phyloP scores from a whole-genome alignment of 2,888 invertebrate genomes.

The Amitus sp. region DNA sequence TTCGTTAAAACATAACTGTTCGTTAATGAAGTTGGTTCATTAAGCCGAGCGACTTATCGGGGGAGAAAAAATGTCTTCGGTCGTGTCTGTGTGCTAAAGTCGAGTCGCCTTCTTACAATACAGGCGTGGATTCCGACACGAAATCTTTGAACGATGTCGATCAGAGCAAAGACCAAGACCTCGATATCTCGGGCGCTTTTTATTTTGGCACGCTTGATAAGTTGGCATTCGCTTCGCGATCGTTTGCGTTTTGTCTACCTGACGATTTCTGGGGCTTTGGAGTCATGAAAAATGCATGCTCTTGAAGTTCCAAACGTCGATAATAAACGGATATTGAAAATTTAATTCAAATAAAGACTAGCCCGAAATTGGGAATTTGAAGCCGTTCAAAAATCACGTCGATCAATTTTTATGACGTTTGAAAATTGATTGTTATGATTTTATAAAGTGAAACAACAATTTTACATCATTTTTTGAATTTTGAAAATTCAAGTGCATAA shows the following conservation, averaged over 20 bases:
- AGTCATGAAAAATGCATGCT: too few relatives aligned
- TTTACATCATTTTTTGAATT: too few relatives aligned
- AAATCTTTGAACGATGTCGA: conserved; percentile 47
- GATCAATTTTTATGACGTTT: too few relatives aligned
- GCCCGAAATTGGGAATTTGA: too few relatives aligned
- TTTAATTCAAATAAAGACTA: too few relatives aligned
- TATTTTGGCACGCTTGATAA: conserved; percentile 40
- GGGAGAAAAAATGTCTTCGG: conserved; percentile 12
- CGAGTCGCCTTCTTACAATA: conserved; percentile 26
- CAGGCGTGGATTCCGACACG: conserved; percentile 32
- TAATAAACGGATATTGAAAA: too few relatives aligned
- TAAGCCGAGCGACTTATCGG: conserved; percentile 25
- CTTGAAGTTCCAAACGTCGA: too few relatives aligned
- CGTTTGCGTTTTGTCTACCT: conserved; percentile 35
- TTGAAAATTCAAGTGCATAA: too few relatives aligned
- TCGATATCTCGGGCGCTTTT: conserved; percentile 41
- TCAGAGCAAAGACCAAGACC: conserved; percentile 49
- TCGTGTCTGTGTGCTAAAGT: conserved; percentile 34
- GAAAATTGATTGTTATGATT: too few relatives aligned
- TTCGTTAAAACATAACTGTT: conserved; percentile 6
- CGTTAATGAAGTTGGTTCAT: conserved; percentile 20
- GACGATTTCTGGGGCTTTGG: too few relatives aligned
- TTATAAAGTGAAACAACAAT: too few relatives aligned
- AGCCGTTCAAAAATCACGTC: too few relatives aligned
- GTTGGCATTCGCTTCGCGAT: conserved; percentile 36